Conservation (phyloP, 1,140 invertebrate species). For the Aphidius gifuensis region DNA sequence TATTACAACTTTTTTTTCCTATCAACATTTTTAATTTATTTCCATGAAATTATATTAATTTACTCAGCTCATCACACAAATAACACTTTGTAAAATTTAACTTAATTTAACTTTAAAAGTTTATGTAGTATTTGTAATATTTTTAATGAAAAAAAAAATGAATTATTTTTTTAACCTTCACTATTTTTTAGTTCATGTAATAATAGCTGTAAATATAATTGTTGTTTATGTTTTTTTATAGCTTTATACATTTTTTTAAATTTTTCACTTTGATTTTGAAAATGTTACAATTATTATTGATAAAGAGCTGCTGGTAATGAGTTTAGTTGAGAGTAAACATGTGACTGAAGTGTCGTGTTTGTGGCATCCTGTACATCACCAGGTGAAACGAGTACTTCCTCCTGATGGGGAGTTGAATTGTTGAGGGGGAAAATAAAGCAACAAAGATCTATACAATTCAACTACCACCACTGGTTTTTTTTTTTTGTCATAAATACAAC, state of each 20-base stretch:
- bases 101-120: too few relatives aligned
- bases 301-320: conserved; percentile 17
- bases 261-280: not conserved
- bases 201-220: too few relatives aligned
- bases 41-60: too few relatives aligned
- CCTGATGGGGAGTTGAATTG: conserved; percentile 13
- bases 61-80: conserved; percentile 35
- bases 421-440: conserved; percentile 28
- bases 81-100: not conserved
- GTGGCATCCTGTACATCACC: conserved; percentile 40
- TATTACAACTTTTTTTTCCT: conserved; percentile 26
- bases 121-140: not conserved
- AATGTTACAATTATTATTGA: not conserved
- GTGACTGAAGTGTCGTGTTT: conserved; percentile 40
- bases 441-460: conserved; percentile 25
- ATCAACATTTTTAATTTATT: conserved; percentile 21
- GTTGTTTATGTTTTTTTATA: too few relatives aligned
- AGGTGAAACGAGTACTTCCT: conserved; percentile 46
- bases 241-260: too few relatives aligned
- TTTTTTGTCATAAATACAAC: conserved; percentile 11
- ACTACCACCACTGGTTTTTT: not conserved
- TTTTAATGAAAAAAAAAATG: conserved; percentile 2
- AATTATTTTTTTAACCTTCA: not conserved
- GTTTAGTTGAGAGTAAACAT: conserved; percentile 38
- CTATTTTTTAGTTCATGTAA: not conserved